Evolutionary conservation across 2,797 vertebrate genomes (phyloP).

Genomic region (Apogon talboti): DNA sequence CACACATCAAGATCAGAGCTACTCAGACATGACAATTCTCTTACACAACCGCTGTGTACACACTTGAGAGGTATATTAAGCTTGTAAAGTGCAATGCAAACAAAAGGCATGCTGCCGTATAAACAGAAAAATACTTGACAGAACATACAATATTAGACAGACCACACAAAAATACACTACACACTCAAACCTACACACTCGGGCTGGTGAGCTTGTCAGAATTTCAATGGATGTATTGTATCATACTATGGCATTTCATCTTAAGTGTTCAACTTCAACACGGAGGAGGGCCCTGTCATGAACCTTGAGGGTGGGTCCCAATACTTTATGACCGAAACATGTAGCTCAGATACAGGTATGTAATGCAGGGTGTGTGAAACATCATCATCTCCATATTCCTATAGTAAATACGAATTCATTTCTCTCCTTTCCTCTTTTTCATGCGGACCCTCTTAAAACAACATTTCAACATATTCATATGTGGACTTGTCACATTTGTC

Average conservation of each 20-base stretch:
- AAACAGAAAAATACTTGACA: conserved; percentile 30
- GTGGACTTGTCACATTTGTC: no score
- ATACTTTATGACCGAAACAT: not conserved
- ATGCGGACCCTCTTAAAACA: no score
- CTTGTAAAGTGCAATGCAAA: conserved; percentile 35
- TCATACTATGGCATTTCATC: no score
- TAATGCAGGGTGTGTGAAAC: not conserved
- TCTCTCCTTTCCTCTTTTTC: no score
- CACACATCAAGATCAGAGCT: conserved; percentile 37
- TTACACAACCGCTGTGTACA: conserved; percentile 34
- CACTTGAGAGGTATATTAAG: conserved; percentile 35
- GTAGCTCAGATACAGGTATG: not conserved
- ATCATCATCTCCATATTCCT: not conserved
- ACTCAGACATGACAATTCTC: conserved; percentile 41
- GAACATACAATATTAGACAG: conserved; percentile 47
- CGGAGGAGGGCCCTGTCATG: no score
- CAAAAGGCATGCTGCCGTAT: conserved; percentile 26
- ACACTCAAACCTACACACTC: conserved; percentile 20
- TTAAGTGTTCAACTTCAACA: no score
- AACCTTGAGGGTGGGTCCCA: not conserved
- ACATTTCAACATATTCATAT: no score
- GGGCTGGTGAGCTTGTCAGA: conserved; percentile 23
- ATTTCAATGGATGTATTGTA: conserved; percentile 1
- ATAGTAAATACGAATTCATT: no score
- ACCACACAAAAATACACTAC: conserved; percentile 50